Conservation (phyloP, 2,797 vertebrate species). For the Eulemur coronatus region DNA sequence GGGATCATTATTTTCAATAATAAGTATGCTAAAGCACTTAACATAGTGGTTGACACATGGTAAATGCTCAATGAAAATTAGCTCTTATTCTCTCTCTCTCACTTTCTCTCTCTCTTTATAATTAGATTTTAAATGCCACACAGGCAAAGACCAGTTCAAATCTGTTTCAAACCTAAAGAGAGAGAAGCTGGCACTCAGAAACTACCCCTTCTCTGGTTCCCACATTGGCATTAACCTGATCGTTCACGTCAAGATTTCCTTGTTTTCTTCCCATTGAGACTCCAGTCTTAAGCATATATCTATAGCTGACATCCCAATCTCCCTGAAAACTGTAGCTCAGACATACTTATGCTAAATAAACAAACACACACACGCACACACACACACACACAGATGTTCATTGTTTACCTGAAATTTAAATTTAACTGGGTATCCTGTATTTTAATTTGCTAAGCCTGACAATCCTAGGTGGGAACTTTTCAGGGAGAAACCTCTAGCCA, state of each 20-base stretch:
- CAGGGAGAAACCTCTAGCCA: neutral
- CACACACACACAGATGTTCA: neutral
- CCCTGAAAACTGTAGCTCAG: neutral
- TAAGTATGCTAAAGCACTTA: neutral
- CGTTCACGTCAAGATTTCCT: neutral
- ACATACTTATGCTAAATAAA: neutral
- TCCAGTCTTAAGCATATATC: neutral
- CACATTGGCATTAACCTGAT: neutral
- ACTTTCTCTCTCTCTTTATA: neutral
- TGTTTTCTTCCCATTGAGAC: neutral
- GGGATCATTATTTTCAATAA: neutral
- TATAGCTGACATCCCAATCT: neutral
- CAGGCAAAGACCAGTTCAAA: neutral
- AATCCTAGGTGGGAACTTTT: neutral
- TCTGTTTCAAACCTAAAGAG: neutral
- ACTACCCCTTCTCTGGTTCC: neutral
- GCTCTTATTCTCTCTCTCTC: neutral
- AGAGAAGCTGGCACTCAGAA: neutral
- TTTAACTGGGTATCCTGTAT: neutral
- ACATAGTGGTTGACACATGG: neutral
- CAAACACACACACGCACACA: neutral
- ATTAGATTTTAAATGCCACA: slow-evolving; percentile 23
- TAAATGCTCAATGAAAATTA: slow-evolving; percentile 19
- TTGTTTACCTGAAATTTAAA: slow-evolving; percentile 37
- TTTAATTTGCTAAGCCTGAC: neutral